phyloP scores from a whole-genome alignment of 2,113 vertebrate species.

The Eclectus roratus region DNA sequence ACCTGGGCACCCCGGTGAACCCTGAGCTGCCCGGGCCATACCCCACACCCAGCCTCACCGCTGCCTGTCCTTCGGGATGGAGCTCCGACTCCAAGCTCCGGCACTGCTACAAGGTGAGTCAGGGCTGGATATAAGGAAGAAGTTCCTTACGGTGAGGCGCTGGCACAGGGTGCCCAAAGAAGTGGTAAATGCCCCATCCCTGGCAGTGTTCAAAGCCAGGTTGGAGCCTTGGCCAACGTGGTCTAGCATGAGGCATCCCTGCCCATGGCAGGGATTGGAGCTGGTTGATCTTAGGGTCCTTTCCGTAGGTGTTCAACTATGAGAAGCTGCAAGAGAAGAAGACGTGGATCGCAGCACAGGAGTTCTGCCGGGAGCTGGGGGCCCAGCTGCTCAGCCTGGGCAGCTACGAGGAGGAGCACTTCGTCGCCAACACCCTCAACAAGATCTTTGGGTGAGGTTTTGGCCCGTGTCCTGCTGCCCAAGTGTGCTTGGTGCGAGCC shows the following conservation, averaged over 20 bases:
- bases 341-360: slow-evolving; percentile 87
- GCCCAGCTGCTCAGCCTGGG: slow-evolving; percentile 90
- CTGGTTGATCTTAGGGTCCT: not conserved
- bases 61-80: slow-evolving; percentile 86
- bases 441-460: slow-evolving; percentile 87
- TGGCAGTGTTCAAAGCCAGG: not conserved
- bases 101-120: slow-evolving; percentile 92
- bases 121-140: not conserved
- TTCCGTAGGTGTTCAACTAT: slow-evolving; percentile 84
- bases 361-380: slow-evolving; percentile 83
- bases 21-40: slow-evolving; percentile 79
- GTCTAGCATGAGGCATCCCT: not conserved
- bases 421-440: slow-evolving; percentile 84
- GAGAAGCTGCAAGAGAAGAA: slow-evolving; percentile 86
- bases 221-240: not conserved
- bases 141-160: not conserved
- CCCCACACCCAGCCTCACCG: slow-evolving; percentile 87
- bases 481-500: fast-evolving
- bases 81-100: slow-evolving; percentile 82
- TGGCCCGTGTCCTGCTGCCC: fast-evolving
- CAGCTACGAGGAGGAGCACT: slow-evolving; percentile 87
- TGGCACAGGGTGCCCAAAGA: not conserved
- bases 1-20: slow-evolving; percentile 80
- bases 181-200: not conserved
- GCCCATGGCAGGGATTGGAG: not conserved